Evolutionary conservation across 2,888 invertebrate genomes (phyloP), one percentile per base, ranked within the genome.

Genomic region (Diabrotica balteata): DNA sequence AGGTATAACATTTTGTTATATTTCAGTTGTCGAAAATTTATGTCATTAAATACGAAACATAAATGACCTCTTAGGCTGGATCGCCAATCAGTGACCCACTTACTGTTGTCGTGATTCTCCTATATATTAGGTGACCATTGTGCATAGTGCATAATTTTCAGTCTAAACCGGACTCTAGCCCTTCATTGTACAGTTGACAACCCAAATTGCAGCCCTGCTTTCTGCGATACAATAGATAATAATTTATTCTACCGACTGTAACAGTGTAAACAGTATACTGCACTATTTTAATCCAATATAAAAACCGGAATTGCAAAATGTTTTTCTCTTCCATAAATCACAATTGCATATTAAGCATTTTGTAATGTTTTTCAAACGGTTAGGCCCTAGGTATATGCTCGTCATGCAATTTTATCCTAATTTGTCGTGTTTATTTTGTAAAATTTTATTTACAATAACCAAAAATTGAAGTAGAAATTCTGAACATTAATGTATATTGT

Each of bases 41-140:
- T 32, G 4, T 32, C 32, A 32, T 32, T 32, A 32, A 32, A 32
- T 2, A 4, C 32, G 5, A 32, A 32, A 32, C 32, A 32, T 32
- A 32, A 54, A 54, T 47, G 49, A 46, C 53, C 8, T 47, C n/a
- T 54, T 47, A 47, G 17, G 32, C 32, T n/a, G 53, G 43, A 54
- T 22, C 32, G 22, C 9, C 54, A 22, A 53, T 61, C 61, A 52
- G 53, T 53, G n/a, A 32, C 32, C 49, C 55, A 62, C 53, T 61
- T 61, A 61, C 32, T 22, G 44, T 59, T 47, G 53, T 63, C 53
- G 52, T 55, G 59, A 68, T 62, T 59, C 76, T 73, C 73, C 74
- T 77, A 76, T 77, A 78, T 79, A 83, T 82, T 81, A 82, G 78
- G 78, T 78, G 77, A 78, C 81, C 80, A 83, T 82, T 82, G 82